Percentiles rank a stretch among this genome's conserved stretches.
Conservation (phyloP, 2,113 vertebrate species). For the Pimephales promelas region DNA sequence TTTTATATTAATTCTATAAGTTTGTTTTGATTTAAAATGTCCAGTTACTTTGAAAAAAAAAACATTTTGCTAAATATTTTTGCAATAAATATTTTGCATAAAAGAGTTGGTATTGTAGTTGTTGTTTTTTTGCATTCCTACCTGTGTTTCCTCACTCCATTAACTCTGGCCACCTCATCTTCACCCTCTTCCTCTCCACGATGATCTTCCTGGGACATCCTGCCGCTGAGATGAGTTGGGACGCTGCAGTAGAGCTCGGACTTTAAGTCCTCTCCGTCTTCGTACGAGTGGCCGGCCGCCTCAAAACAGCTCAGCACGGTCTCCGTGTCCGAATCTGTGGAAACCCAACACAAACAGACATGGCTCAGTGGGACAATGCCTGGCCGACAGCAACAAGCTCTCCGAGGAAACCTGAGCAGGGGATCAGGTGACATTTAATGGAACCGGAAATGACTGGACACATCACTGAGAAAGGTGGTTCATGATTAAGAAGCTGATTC, state of each 20-base stretch:
- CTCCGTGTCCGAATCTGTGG: constrained; percentile 90
- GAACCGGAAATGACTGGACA: constrained; percentile 26
- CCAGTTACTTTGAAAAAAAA: background rate
- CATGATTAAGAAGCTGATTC: background rate
- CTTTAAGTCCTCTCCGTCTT: constrained; percentile 73
- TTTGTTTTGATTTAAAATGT: background rate
- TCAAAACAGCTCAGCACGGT: constrained; percentile 88
- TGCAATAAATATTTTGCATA: background rate
- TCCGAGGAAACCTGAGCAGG: constrained; percentile 80
- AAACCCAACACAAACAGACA: constrained; percentile 57
- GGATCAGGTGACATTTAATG: constrained; percentile 74
- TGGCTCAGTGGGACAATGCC: constrained; percentile 50
- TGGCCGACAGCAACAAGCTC: constrained; percentile 61
- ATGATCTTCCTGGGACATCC: constrained; percentile 82
- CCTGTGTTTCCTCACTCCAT: constrained; percentile 90
- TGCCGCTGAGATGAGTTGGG: constrained; percentile 67
- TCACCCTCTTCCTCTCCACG: constrained; percentile 76
- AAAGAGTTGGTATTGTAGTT: background rate
- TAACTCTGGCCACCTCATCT: constrained; percentile 72
- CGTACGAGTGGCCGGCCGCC: constrained; percentile 80
- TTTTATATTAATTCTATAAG: background rate
- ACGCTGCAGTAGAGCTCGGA: constrained; percentile 74
- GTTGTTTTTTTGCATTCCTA: constrained; percentile 59
- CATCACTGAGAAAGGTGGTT: constrained; percentile 1
- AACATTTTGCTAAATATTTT: background rate